Percentiles rank a stretch among this genome's conserved stretches.
These are phyloP conservation scores for Halichoerus grypus DNA, from an alignment of 2,113 vertebrate species.

Conservation along the genomic window DNA sequence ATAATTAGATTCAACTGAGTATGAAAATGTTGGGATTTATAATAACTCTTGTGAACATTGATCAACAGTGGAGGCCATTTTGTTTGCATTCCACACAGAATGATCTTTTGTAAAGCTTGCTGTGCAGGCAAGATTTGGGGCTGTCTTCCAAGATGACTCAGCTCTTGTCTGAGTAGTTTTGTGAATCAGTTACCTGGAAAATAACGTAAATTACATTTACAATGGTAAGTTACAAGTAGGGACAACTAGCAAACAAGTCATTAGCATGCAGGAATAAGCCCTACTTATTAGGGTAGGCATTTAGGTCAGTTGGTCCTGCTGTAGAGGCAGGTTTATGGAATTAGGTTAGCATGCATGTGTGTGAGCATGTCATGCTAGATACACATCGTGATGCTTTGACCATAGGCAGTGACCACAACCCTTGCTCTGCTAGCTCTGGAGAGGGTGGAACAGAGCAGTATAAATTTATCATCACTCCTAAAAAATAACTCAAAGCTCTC, in stretches of 20 bases:
- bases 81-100: conserved; percentile 55
- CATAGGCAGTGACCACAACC: too few species aligned
- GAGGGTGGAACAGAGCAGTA: not conserved
- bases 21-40: conserved; percentile 53
- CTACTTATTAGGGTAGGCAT: not conserved
- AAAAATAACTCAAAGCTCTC: not conserved
- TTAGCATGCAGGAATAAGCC: not conserved
- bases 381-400: not conserved
- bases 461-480: not conserved
- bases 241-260: not conserved
- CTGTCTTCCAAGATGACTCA: conserved; percentile 78
- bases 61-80: conserved; percentile 56
- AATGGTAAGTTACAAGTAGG: conserved; percentile 61
- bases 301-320: not conserved
- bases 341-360: not conserved
- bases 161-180: conserved; percentile 69
- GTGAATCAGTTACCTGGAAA: conserved; percentile 72
- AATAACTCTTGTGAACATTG: conserved; percentile 51
- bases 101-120: conserved; percentile 51
- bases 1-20: conserved; percentile 14
- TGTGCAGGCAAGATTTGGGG: conserved; percentile 63
- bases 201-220: conserved; percentile 67
- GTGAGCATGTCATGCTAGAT: not conserved
- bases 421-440: not conserved
- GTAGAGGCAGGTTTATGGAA: not conserved